These are phyloP conservation scores for Gephyroberyx darwinii DNA, from an alignment of 2,797 vertebrate species.

Conservation along the genomic window DNA sequence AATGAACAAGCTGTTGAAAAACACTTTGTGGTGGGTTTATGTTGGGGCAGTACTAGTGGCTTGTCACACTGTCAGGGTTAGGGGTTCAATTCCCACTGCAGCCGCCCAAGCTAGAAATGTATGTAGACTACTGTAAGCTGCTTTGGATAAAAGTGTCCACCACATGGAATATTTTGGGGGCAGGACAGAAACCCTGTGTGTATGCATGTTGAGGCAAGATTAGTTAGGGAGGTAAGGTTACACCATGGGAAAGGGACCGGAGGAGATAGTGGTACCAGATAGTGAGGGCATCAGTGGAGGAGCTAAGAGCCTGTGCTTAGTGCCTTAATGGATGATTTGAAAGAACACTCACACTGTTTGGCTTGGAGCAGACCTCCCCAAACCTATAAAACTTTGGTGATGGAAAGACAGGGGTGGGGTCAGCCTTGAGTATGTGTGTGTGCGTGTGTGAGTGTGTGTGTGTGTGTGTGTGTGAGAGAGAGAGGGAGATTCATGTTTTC, in stretches of 20 bases:
- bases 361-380: conserved; percentile 68
- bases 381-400: conserved; percentile 71
- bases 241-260: conserved; percentile 70
- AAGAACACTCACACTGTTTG: conserved; percentile 76
- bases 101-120: neutral
- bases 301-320: conserved; percentile 75
- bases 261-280: conserved; percentile 73
- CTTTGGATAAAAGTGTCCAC: conserved; percentile 4
- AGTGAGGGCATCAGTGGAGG: conserved; percentile 62
- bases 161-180: neutral
- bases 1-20: neutral
- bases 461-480: conserved; percentile 8
- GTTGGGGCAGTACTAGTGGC: neutral
- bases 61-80: neutral
- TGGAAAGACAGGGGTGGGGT: conserved; percentile 50
- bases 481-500: neutral
- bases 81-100: neutral
- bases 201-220: conserved; percentile 18
- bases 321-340: conserved; percentile 76
- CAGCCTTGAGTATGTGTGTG: conserved; percentile 20
- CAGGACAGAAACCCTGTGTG: neutral
- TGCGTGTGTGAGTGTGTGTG: conserved; percentile 11
- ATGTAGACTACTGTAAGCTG: neutral
- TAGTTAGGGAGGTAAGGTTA: conserved; percentile 65
- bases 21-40: neutral